Percentiles rank a stretch among this genome's conserved stretches.
These are phyloP conservation scores for Trisateles emortualis DNA, from an alignment of 2,888 invertebrate species.

Conservation along the genomic window DNA sequence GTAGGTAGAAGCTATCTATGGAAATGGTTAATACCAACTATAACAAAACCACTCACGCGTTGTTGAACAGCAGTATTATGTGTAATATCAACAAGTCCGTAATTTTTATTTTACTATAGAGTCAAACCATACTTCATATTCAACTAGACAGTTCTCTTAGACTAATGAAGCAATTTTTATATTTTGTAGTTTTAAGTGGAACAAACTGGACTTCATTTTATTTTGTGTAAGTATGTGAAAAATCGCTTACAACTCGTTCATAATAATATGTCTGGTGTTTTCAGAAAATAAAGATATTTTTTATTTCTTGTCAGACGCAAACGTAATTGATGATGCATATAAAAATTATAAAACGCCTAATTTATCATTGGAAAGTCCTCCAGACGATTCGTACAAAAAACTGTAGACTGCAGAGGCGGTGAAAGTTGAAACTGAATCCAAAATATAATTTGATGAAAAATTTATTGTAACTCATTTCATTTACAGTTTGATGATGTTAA, in stretches of 20 bases:
- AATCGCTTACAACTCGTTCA: slow-evolving; percentile 22
- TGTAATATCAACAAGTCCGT: neutral
- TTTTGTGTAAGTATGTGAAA: slow-evolving; percentile 30
- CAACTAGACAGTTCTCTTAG: slow-evolving; percentile 22
- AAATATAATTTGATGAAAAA: slow-evolving; percentile 50
- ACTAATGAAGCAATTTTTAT: slow-evolving; percentile 19
- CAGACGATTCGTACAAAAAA: slow-evolving; percentile 53
- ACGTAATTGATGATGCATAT: slow-evolving; percentile 48
- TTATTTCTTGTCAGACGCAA: slow-evolving; percentile 31
- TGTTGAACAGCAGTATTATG: too few relatives aligned
- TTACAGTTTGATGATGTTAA: neutral
- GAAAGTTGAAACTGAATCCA: slow-evolving; percentile 40
- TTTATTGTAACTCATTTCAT: slow-evolving; percentile 28
- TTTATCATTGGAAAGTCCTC: slow-evolving; percentile 71
- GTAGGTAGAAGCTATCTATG: too few relatives aligned
- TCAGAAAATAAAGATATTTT: slow-evolving; percentile 18
- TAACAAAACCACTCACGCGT: too few relatives aligned
- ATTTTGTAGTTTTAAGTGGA: slow-evolving; percentile 21
- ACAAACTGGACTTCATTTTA: slow-evolving; percentile 20
- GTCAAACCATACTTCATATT: slow-evolving; percentile 16
- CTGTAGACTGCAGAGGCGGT: slow-evolving; percentile 46
- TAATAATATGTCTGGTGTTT: slow-evolving; percentile 20
- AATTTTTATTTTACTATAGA: neutral
- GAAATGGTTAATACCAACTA: too few relatives aligned
- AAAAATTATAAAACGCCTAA: slow-evolving; percentile 54